phyloP scores from a whole-genome alignment of 2,888 invertebrate genomes.

The Sarcophaga subvicina region DNA sequence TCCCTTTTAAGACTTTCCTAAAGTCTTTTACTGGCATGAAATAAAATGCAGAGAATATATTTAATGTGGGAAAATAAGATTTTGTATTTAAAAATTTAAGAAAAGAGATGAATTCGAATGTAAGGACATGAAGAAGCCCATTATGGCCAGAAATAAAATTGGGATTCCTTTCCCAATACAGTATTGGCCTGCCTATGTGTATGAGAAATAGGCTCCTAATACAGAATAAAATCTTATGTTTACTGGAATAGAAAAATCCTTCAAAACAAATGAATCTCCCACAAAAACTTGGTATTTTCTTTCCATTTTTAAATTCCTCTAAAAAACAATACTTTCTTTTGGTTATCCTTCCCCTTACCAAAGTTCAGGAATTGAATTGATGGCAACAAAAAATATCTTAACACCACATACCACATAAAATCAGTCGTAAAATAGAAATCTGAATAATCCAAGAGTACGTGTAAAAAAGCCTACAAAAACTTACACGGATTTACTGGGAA shows the following conservation, averaged over 20 bases:
- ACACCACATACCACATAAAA: slow-evolving; percentile 55
- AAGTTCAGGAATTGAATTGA: neutral
- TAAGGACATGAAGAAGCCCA: too few relatives aligned
- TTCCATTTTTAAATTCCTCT: too few relatives aligned
- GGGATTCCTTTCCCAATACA: too few relatives aligned
- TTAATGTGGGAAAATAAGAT: neutral
- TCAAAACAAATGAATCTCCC: neutral
- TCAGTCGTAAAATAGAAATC: slow-evolving; percentile 37
- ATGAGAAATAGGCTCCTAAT: too few relatives aligned
- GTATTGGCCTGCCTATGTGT: too few relatives aligned
- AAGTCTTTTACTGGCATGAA: neutral
- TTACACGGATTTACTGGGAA: slow-evolving; percentile 46
- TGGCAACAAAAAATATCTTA: slow-evolving; percentile 25
- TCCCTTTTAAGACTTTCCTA: slow-evolving; percentile 1
- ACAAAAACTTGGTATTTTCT: too few relatives aligned
- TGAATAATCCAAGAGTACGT: slow-evolving; percentile 52
- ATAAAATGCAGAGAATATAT: neutral
- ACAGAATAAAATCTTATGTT: too few relatives aligned
- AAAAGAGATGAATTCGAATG: neutral
- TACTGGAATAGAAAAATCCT: neutral
- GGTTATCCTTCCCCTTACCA: neutral
- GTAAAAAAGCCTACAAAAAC: slow-evolving; percentile 63
- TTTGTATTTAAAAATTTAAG: neutral
- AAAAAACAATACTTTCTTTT: neutral
- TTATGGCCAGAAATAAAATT: too few relatives aligned